A percentile compares a stretch with the other conserved stretches of the same genome.
Evolutionary conservation across 1,140 invertebrate species (phyloP).

Genomic region (Cyphomyrmex costatus): DNA sequence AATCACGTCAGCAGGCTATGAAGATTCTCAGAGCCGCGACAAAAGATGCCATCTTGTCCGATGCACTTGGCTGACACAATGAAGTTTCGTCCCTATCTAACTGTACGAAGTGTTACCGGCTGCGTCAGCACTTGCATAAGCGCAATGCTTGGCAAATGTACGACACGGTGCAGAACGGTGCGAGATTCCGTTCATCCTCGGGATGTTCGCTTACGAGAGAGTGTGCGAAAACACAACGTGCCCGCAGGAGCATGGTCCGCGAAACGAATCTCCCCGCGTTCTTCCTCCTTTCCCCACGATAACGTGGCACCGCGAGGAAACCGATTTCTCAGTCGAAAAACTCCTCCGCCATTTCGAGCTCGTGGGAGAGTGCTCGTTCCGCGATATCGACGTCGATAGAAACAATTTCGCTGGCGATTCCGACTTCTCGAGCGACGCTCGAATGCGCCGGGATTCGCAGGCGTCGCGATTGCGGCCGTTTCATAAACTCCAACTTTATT

Average conservation of each 20-base stretch:
- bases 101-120: slow-evolving; percentile 20
- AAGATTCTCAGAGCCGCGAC: slow-evolving; percentile 59
- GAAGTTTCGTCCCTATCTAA: slow-evolving; percentile 50
- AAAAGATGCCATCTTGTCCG: slow-evolving; percentile 67
- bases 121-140: slow-evolving; percentile 61
- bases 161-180: slow-evolving; percentile 6
- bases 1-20: slow-evolving; percentile 52
- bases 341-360: slow-evolving; percentile 27
- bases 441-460: slow-evolving; percentile 34
- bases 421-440: slow-evolving; percentile 37
- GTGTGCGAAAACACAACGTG: slow-evolving; percentile 12
- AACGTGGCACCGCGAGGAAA: slow-evolving; percentile 54
- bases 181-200: slow-evolving; percentile 10
- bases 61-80: slow-evolving; percentile 65
- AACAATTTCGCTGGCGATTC: slow-evolving; percentile 52
- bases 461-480: slow-evolving; percentile 23
- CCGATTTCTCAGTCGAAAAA: slow-evolving; percentile 69
- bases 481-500: slow-evolving; percentile 55
- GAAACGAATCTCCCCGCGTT: slow-evolving; percentile 14
- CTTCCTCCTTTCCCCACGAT: slow-evolving; percentile 14
- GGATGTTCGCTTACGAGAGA: neutral
- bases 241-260: neutral
- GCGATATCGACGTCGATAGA: slow-evolving; percentile 64
- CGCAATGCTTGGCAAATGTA: slow-evolving; percentile 36
- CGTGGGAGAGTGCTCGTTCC: slow-evolving; percentile 63